Evolutionary conservation across 2,888 invertebrate genomes (phyloP), one percentile per base, ranked within the genome.

Genomic region (Rhimphoctona megacephalus): DNA sequence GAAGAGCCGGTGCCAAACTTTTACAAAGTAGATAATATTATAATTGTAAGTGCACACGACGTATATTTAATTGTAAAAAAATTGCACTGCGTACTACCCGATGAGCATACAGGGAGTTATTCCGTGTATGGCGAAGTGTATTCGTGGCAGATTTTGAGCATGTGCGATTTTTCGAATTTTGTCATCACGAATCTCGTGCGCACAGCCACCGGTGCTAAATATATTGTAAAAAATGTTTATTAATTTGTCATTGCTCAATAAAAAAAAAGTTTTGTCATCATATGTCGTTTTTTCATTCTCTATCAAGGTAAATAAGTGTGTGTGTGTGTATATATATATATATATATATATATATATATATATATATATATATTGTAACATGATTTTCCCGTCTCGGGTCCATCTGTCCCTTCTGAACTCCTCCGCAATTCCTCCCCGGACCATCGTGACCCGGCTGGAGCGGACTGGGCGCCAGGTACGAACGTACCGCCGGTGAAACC

Each of bases 151-250:
- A 64, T 64, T 64, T 64, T 64, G 17, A 64, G 17, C 17, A 64
- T 33, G 33, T 64, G 64, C 64, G 64, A 64, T 64, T 64, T 33
- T 33, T 64, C 64, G 5, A 64, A 64, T 69, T 69, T 67, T 22
- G 22, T 67, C 43, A n/a, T 43, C 19, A 43, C 43, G 39, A 67
- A 43, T 67, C 67, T 67, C 67, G 43, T 67, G 22, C 67, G 67
- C 43, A 43, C 67, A 67, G 67, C 43, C 67, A 67, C 67, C 67
- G 67, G 67, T 22, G 67, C 22, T 43, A 43, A 67, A 67, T 67
- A 67, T 14, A 67, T 67, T 67, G 9, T 43, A 67, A 43, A 43
- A 43, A 39, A 22, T 43, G n/a, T 43, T 39, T 43, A 43, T 43
- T 67, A 67, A 43, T 67, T 43, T 67, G 43, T 43, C 67, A 22